Evolutionary conservation across 2,888 invertebrate species (phyloP).

Genomic region (Oscheius sp.): DNA sequence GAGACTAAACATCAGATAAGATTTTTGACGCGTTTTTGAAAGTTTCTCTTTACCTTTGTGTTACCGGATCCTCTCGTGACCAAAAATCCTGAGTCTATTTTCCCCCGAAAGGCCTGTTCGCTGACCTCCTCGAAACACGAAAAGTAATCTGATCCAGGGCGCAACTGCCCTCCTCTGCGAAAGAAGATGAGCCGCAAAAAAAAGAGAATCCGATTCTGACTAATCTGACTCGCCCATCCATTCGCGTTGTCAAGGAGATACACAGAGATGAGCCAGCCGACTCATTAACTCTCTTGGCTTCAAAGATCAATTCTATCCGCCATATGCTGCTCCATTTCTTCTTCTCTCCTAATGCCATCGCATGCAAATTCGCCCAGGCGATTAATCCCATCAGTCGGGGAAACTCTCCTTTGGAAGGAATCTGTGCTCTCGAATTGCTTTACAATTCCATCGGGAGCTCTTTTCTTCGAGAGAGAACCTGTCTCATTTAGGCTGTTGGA

Average conservation of each 20-base stretch:
- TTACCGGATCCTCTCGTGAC: not conserved
- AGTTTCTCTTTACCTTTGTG: not conserved
- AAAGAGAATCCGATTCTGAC: too few relatives aligned
- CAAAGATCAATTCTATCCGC: not conserved
- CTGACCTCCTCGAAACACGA: conserved; percentile 21
- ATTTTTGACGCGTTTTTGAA: too few relatives aligned
- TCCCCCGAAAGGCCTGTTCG: not conserved
- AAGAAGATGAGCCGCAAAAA: not conserved
- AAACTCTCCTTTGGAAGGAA: too few relatives aligned
- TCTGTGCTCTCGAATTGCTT: not conserved
- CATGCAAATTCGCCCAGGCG: conserved; percentile 26
- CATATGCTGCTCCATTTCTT: conserved; percentile 17
- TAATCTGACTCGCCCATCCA: too few relatives aligned
- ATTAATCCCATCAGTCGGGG: conserved; percentile 29
- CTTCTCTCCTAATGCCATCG: conserved; percentile 31
- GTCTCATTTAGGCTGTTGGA: not conserved
- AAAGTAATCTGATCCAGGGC: conserved; percentile 17
- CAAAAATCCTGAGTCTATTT: not conserved
- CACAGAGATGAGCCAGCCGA: not conserved
- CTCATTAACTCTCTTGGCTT: not conserved
- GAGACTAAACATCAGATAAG: too few relatives aligned
- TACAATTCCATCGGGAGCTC: too few relatives aligned
- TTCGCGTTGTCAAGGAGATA: not conserved
- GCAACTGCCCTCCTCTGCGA: not conserved
- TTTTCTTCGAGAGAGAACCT: too few relatives aligned